Evolutionary conservation across 1,140 invertebrate species (phyloP).

Genomic region (Protaetia brevitarsis): DNA sequence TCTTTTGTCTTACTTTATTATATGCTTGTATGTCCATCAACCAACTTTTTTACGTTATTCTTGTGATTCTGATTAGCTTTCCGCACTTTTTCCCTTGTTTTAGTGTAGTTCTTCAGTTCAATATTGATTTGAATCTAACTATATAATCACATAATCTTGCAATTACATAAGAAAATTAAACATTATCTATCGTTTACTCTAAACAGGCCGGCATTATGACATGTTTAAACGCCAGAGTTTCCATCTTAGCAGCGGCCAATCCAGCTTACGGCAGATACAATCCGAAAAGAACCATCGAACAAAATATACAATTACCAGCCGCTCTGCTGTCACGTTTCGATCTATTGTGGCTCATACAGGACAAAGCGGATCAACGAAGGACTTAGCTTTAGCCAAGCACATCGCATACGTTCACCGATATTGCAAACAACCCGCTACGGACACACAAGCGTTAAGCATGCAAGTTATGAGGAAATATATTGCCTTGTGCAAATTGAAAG

Average conservation of each 20-base stretch:
- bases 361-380: constrained; percentile 88
- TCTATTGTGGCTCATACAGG: constrained; percentile 95
- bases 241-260: constrained; percentile 98
- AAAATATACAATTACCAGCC: constrained; percentile 97
- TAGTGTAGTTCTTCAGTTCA: no score
- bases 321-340: constrained; percentile 98
- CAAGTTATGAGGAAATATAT: constrained; percentile 92
- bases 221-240: constrained; percentile 92
- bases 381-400: constrained; percentile 91
- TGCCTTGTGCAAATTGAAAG: constrained; percentile 83
- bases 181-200: no score
- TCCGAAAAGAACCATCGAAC: constrained; percentile 89
- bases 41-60: no score
- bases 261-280: constrained; percentile 98
- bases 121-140: no score
- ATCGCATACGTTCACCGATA: constrained; percentile 98
- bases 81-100: no score
- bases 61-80: no score
- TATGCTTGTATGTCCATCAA: no score
- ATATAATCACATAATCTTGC: no score
- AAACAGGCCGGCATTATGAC: constrained; percentile 94
- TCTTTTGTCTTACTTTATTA: no score
- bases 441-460: constrained; percentile 83
- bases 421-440: constrained; percentile 77
- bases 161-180: no score